Evolutionary conservation across 2,888 invertebrate species (phyloP).

Genomic region (Cylindroiulus punctatus): DNA sequence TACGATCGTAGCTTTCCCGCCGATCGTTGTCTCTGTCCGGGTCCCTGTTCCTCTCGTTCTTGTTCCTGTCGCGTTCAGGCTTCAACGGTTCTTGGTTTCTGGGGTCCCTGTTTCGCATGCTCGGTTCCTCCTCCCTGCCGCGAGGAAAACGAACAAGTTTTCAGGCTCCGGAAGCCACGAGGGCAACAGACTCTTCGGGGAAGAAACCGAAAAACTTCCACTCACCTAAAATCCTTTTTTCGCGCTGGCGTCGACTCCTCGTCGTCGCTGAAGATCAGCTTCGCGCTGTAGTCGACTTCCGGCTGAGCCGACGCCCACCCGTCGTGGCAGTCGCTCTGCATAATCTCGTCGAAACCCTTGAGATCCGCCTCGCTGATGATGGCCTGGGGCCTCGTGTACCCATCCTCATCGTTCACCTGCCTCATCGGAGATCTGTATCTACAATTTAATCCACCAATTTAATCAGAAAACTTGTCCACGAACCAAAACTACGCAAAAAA

Average conservation of each 20-base stretch:
- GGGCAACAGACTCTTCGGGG: too few species aligned
- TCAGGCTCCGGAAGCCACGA: too few species aligned
- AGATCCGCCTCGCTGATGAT: slow-evolving; percentile 94
- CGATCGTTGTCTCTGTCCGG: slow-evolving; percentile 59
- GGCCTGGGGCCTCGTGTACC: slow-evolving; percentile 67
- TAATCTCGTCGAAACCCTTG: slow-evolving; percentile 89
- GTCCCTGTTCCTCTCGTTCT: slow-evolving; percentile 58
- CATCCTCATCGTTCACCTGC: slow-evolving; percentile 61
- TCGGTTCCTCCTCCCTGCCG: slow-evolving; percentile 59
- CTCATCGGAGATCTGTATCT: slow-evolving; percentile 60
- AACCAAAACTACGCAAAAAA: background rate
- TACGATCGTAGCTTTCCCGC: slow-evolving; percentile 59
- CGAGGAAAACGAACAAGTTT: too few species aligned
- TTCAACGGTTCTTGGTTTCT: slow-evolving; percentile 58
- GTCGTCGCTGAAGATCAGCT: slow-evolving; percentile 93
- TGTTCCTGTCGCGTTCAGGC: slow-evolving; percentile 59
- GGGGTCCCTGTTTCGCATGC: slow-evolving; percentile 54
- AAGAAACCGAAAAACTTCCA: background rate
- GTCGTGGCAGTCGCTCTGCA: slow-evolving; percentile 75
- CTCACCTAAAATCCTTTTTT: slow-evolving; percentile 54
- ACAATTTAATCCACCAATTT: background rate
- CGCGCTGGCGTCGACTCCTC: slow-evolving; percentile 70
- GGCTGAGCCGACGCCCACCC: slow-evolving; percentile 90
- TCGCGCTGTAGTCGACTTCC: slow-evolving; percentile 94
- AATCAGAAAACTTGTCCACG: too few species aligned